These are phyloP conservation scores for Nemotelus nigrinus DNA, from an alignment of 2,888 invertebrate genomes.

Conservation along the genomic window DNA sequence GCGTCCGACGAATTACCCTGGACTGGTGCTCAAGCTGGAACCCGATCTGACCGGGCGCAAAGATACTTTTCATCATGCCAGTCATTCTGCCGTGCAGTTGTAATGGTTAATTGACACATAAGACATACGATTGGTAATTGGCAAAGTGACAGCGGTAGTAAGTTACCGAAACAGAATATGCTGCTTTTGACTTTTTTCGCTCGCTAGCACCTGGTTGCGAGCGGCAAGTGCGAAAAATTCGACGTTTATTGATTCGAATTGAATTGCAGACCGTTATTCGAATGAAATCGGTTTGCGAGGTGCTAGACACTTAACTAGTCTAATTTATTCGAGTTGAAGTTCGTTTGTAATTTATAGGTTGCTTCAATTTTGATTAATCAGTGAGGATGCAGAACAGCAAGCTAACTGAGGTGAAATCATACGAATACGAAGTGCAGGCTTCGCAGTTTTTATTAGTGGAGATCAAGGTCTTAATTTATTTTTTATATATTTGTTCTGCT, in stretches of 20 bases:
- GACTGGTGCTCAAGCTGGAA: not conserved
- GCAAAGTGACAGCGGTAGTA: conserved; percentile 38
- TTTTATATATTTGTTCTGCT: no score
- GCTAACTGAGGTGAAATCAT: no score
- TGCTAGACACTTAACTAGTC: not conserved
- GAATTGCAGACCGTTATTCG: not conserved
- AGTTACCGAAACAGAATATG: conserved; percentile 38
- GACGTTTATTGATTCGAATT: no score
- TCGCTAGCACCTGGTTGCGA: not conserved
- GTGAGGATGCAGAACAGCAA: no score
- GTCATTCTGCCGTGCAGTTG: conserved; percentile 31
- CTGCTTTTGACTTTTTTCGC: not conserved
- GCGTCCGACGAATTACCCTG: not conserved
- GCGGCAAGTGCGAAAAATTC: no score
- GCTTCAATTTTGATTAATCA: not conserved
- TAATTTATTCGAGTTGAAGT: not conserved
- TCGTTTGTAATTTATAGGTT: not conserved
- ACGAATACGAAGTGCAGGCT: no score
- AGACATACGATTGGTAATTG: conserved; percentile 45
- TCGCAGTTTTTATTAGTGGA: no score
- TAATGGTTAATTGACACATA: conserved; percentile 37
- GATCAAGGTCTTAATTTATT: no score
- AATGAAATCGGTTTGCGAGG: not conserved
- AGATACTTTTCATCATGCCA: conserved; percentile 42
- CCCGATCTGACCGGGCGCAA: not conserved